Evolutionary conservation across 2,797 vertebrate species (phyloP).

Genomic region (Lacerta viridis): DNA sequence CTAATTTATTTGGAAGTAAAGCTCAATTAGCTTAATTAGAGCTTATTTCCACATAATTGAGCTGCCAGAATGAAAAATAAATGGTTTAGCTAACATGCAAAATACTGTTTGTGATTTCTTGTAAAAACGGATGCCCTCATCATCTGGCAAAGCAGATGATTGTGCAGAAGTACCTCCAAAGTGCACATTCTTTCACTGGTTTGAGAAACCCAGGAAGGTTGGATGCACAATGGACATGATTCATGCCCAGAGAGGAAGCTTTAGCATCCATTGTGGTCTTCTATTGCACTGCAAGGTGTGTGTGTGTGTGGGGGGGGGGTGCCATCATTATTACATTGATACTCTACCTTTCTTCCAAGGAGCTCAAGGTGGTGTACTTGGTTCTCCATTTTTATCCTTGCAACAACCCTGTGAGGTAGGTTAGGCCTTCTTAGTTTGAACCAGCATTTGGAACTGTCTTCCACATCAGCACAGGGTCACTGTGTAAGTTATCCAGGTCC

Average conservation of each 20-base stretch:
- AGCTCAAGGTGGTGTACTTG: too few species aligned
- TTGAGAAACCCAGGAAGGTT: background rate
- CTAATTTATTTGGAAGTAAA: background rate
- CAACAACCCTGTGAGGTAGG: too few species aligned
- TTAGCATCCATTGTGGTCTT: too few species aligned
- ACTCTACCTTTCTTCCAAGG: too few species aligned
- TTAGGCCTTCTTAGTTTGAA: background rate
- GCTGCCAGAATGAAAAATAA: slow-evolving; percentile 1
- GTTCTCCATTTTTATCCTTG: too few species aligned
- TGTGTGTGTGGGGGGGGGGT: background rate
- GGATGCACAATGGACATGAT: background rate
- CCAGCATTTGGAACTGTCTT: background rate
- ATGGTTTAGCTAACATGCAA: background rate
- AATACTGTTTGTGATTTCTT: background rate
- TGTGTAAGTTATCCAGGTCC: background rate
- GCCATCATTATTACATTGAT: too few species aligned
- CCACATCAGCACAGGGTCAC: background rate
- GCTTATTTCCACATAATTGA: slow-evolving; percentile 8
- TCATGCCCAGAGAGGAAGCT: background rate
- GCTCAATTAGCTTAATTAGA: slow-evolving; percentile 2
- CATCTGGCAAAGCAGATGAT: background rate
- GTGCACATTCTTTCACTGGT: background rate
- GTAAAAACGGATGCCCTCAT: background rate
- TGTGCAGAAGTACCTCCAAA: background rate
- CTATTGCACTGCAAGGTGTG: background rate